Percentiles rank a stretch among this genome's conserved stretches.
Evolutionary conservation across 2,888 invertebrate genomes (phyloP).

Genomic region (Cacoxenus indagator): DNA sequence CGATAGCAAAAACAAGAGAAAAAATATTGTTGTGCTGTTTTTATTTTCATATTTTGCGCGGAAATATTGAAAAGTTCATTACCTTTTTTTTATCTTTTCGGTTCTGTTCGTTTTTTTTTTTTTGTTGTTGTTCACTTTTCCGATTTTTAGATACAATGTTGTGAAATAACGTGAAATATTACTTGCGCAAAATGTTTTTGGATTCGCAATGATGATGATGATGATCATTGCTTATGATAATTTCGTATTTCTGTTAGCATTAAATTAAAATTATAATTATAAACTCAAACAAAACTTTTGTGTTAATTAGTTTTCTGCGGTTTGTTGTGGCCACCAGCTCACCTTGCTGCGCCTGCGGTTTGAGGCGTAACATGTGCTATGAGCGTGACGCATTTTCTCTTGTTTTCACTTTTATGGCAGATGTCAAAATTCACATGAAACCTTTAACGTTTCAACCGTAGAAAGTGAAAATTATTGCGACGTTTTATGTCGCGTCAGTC

Average conservation of each 20-base stretch:
- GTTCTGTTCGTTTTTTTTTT: no score
- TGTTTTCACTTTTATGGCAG: neutral
- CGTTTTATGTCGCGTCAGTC: no score
- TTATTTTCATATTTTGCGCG: neutral
- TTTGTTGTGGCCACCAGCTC: neutral
- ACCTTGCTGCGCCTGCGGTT: neutral
- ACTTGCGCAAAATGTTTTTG: neutral
- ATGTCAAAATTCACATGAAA: conserved; percentile 2
- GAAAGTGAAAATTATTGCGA: neutral
- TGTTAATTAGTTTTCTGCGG: conserved; percentile 1
- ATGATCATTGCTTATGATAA: neutral
- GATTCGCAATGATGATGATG: neutral
- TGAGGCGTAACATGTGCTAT: neutral
- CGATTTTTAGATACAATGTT: neutral
- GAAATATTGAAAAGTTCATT: neutral
- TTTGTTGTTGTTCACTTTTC: neutral
- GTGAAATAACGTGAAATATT: neutral
- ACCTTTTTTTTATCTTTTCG: no score
- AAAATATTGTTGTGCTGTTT: neutral
- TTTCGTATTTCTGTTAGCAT: neutral
- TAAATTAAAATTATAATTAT: conserved; percentile 13
- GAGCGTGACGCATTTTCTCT: neutral
- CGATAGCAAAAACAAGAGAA: neutral
- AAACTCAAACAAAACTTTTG: conserved; percentile 15
- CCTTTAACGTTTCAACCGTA: neutral